phyloP scores from a whole-genome alignment of 2,888 invertebrate species.

The Liopterus haemorrhoidalis region DNA sequence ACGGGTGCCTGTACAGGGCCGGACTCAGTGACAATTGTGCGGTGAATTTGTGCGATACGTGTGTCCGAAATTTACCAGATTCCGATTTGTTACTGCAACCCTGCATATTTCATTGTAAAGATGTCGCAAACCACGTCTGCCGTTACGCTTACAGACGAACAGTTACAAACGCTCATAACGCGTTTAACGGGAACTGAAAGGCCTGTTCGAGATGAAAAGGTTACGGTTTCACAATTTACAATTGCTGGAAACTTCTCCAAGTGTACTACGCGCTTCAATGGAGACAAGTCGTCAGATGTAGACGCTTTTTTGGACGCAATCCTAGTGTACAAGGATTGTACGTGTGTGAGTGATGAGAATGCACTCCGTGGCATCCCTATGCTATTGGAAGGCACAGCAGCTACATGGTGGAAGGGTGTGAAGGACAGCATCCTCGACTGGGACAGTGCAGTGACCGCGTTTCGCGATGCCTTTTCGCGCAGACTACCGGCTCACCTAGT shows the following conservation, averaged over 20 bases:
- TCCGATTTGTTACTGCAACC: too few relatives aligned
- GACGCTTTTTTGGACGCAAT: slow-evolving; percentile 16
- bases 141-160: too few relatives aligned
- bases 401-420: slow-evolving; percentile 22
- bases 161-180: too few relatives aligned
- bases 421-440: slow-evolving; percentile 10
- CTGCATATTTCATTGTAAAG: too few relatives aligned
- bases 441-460: slow-evolving; percentile 7
- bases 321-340: slow-evolving; percentile 17
- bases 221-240: too few relatives aligned
- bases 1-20: too few relatives aligned
- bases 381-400: slow-evolving; percentile 15
- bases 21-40: too few relatives aligned
- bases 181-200: too few relatives aligned
- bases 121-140: too few relatives aligned
- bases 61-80: too few relatives aligned
- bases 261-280: not conserved
- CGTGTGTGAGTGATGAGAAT: slow-evolving; percentile 15
- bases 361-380: slow-evolving; percentile 19
- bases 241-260: slow-evolving; percentile 4
- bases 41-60: too few relatives aligned
- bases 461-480: slow-evolving; percentile 3
- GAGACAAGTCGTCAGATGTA: slow-evolving; percentile 5
- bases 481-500: slow-evolving; percentile 4
- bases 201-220: too few relatives aligned